These are phyloP conservation scores for Myotis vivesi DNA, from an alignment of 2,797 vertebrate species.

Conservation along the genomic window DNA sequence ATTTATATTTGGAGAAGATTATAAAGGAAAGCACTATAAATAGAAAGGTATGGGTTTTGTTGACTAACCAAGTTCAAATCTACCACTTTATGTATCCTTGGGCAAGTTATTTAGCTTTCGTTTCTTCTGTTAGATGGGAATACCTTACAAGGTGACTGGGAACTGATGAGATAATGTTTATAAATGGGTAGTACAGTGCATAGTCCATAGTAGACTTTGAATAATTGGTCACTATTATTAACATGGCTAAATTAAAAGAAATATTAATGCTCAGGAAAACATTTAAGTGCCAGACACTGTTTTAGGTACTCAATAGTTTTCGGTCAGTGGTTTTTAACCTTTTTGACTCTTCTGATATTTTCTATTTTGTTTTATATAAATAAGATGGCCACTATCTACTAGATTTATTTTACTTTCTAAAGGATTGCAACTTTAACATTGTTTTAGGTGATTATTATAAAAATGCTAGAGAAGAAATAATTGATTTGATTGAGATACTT, in stretches of 20 bases:
- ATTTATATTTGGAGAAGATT: slow-evolving; percentile 14
- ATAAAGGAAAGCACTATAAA: not conserved
- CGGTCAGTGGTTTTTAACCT: not conserved
- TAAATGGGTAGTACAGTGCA: not conserved
- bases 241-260: not conserved
- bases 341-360: slow-evolving; percentile 26
- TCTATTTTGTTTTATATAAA: slow-evolving; percentile 18
- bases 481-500: not conserved
- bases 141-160: not conserved
- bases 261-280: not conserved
- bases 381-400: not conserved
- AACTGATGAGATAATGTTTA: not conserved
- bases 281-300: not conserved
- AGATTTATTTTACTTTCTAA: slow-evolving; percentile 13
- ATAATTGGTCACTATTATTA: not conserved
- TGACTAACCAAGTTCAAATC: not conserved
- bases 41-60: slow-evolving; percentile 7
- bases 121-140: not conserved
- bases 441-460: not conserved
- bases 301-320: not conserved
- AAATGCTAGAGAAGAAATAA: not conserved
- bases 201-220: not conserved
- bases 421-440: not conserved
- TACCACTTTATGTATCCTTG: not conserved
- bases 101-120: not conserved